Evolutionary conservation across 1,140 invertebrate genomes (phyloP), one percentile per base, ranked within the genome.

Genomic region (Megathymus violae): DNA sequence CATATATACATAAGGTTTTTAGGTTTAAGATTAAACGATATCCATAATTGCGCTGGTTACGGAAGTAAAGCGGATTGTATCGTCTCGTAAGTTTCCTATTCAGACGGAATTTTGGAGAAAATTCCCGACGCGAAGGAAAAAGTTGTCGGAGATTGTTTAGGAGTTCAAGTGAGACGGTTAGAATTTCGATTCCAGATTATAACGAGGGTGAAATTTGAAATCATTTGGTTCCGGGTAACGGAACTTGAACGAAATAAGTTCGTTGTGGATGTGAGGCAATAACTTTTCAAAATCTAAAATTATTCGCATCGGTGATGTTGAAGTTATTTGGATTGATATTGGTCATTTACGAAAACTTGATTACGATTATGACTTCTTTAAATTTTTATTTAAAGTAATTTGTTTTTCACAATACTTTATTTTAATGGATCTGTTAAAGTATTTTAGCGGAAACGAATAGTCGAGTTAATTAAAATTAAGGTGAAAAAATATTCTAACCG

Each of bases 141-240:
- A 58, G 25, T 58, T 58, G 41, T 19, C 9, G 27, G 46, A 58
- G 41, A 58, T 46, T 58, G 54, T 59, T 47, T 46, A 59, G 54
- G 54, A 59, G 41, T 59, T 59, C 44, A 59, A 47, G 41, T 59
- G 36, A 59, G 54, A 36, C 31, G 27, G 54, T 46, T 47, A 46
- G 54, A 59, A 59, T 59, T 59, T 47, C 54, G 54, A 59, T 59
- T 59, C 36, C 54, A 43, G 54, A 36, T 59, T 59, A 59, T 59
- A 59, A 59, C 41, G 54, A 59, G 27, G 27, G 14, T 16, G 16
- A 40, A 46, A 59, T 59, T 59, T 59, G 15, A 43, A 27, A 47
- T 59, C 54, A 38, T 15, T 34, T 13, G 11, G 15, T 15, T 14
- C 1, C 10, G 41, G 40, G 41, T 59, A 59, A 59, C 54, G 43